Percentiles rank a stretch among this genome's conserved stretches.
phyloP scores from a whole-genome alignment of 2,797 vertebrate species.

The Propithecus deckenii region DNA sequence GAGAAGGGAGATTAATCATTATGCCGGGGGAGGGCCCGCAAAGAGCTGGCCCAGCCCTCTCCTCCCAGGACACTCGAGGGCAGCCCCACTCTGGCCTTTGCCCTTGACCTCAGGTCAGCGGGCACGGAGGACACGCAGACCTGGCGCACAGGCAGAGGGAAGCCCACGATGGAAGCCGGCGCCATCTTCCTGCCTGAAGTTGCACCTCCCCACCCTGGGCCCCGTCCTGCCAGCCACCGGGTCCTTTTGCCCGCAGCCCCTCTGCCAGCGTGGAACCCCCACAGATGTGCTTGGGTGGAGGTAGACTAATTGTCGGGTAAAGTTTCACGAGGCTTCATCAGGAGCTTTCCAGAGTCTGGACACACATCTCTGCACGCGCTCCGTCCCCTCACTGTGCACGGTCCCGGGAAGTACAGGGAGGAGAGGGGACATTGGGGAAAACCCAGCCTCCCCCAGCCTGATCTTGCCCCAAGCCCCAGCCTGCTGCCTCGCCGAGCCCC shows the following conservation, averaged over 20 bases:
- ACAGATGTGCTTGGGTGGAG: fast-evolving
- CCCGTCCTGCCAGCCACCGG: not conserved
- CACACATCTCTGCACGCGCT: fast-evolving
- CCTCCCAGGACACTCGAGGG: not conserved
- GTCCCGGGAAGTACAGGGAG: not conserved
- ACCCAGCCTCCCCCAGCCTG: too few species aligned
- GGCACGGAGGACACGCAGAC: fast-evolving
- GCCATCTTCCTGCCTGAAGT: fast-evolving
- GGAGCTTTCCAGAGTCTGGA: not conserved
- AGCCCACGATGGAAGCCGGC: fast-evolving
- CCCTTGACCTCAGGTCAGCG: not conserved
- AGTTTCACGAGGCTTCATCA: too few species aligned
- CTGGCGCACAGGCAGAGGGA: fast-evolving
- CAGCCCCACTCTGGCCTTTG: not conserved
- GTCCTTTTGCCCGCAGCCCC: not conserved
- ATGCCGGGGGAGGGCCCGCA: fast-evolving
- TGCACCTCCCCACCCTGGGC: not conserved
- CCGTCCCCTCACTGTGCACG: fast-evolving
- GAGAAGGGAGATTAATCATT: not conserved
- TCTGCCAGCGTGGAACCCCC: not conserved
- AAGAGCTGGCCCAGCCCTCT: too few species aligned
- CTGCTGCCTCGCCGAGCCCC: not conserved
- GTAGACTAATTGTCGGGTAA: too few species aligned
- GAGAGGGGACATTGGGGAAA: not conserved
- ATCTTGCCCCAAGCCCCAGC: not conserved